Percentiles rank a stretch among this genome's conserved stretches.
phyloP scores from a whole-genome alignment of 2,888 invertebrate species.

The Hyalella azteca region DNA sequence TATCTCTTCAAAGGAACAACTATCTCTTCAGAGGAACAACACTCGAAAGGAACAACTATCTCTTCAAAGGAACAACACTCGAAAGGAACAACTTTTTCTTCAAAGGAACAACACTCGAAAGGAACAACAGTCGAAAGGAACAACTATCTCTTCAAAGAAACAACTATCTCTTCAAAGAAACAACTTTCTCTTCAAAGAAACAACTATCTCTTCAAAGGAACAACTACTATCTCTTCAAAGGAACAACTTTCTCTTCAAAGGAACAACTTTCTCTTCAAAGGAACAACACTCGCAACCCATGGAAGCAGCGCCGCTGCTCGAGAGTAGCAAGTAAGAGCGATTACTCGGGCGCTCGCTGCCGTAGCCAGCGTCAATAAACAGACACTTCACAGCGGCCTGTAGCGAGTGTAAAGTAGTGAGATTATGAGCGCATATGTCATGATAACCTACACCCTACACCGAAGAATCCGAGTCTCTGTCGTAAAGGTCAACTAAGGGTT shows the following conservation, averaged over 20 bases:
- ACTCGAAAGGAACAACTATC: no score
- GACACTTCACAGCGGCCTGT: not conserved
- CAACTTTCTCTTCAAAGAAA: no score
- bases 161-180: not conserved
- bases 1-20: no score
- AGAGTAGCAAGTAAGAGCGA: not conserved
- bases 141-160: no score
- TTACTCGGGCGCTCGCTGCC: not conserved
- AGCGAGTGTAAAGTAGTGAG: constrained; percentile 26
- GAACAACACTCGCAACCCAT: not conserved
- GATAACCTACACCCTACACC: not conserved
- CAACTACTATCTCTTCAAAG: not conserved
- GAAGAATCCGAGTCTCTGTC: not conserved
- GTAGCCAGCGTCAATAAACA: not conserved
- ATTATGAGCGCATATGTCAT: not conserved
- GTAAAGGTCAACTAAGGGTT: not conserved
- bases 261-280: not conserved
- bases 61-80: no score
- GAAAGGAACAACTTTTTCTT: no score
- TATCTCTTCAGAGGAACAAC: no score
- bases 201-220: no score
- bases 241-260: not conserved
- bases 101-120: no score
- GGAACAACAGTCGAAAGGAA: no score
- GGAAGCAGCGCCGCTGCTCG: not conserved